Conservation (phyloP, 2,797 vertebrate genomes). For the Salmo trutta region DNA sequence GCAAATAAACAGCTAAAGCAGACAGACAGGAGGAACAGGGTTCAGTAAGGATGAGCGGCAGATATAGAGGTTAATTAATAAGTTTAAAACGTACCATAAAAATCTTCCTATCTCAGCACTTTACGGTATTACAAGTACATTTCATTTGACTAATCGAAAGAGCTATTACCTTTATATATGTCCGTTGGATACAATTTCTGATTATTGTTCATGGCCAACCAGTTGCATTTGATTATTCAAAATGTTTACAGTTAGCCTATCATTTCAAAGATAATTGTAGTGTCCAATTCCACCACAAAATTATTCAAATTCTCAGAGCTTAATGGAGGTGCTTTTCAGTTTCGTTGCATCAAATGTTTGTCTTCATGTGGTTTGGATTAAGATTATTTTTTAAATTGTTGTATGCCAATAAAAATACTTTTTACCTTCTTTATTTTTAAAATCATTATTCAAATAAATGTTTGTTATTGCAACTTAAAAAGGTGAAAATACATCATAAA, state of each 20-base stretch:
- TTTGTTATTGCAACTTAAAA: background rate
- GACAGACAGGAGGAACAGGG: background rate
- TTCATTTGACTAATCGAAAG: no score
- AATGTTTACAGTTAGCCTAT: background rate
- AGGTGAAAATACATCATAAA: background rate
- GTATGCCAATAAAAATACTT: background rate
- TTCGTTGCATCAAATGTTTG: background rate
- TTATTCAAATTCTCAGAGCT: no score
- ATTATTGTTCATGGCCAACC: background rate
- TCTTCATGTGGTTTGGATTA: background rate
- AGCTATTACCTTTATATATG: no score
- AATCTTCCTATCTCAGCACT: background rate
- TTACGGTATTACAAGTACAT: background rate
- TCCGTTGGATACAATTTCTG: background rate
- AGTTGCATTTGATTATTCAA: background rate
- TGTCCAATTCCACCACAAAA: background rate
- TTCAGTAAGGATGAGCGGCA: background rate
- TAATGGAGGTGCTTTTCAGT: background rate
- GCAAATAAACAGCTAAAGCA: slow-evolving; percentile 5
- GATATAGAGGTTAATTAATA: background rate
- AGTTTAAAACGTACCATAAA: background rate
- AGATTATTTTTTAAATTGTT: background rate
- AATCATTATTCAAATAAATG: background rate
- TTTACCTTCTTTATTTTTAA: background rate
- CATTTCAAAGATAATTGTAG: background rate